Percentiles rank a stretch among this genome's conserved stretches.
Evolutionary conservation across 2,797 vertebrate genomes (phyloP).

Genomic region (Myoxocephalus aenaeus): DNA sequence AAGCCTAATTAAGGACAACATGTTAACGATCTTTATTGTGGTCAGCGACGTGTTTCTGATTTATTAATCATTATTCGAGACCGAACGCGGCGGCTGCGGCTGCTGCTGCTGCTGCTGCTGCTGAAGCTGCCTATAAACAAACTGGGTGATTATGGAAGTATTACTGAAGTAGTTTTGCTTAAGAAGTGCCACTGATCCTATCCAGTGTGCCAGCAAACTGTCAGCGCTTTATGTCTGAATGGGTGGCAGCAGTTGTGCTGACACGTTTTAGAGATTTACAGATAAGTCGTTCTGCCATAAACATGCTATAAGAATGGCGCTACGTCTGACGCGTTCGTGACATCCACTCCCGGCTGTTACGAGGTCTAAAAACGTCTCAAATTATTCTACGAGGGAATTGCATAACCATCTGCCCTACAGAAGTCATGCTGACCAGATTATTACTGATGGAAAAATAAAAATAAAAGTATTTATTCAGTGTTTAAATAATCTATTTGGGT

Average conservation of each 20-base stretch:
- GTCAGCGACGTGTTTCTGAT: neutral
- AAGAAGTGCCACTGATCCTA: conserved; percentile 23
- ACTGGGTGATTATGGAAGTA: conserved; percentile 5
- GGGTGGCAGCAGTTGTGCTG: conserved; percentile 26
- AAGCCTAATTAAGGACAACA: conserved; percentile 31
- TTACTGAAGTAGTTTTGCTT: conserved; percentile 12
- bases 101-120: neutral
- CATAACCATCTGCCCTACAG: conserved; percentile 60
- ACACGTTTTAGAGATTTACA: conserved; percentile 16
- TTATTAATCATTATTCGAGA: conserved; percentile 21
- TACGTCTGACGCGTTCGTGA: conserved; percentile 1
- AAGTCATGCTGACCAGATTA: conserved; percentile 59
- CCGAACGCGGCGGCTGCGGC: neutral
- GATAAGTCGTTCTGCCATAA: conserved; percentile 28
- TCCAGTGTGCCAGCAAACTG: conserved; percentile 11
- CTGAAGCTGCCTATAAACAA: conserved; percentile 27
- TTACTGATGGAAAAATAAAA: conserved; percentile 40
- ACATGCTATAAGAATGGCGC: conserved; percentile 9
- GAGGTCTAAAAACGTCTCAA: conserved; percentile 30
- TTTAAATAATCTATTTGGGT: conserved; percentile 33
- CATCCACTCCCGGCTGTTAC: conserved; percentile 5
- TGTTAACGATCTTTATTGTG: conserved; percentile 4
- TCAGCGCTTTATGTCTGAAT: conserved; percentile 22
- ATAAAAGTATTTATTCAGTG: conserved; percentile 27
- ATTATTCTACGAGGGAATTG: conserved; percentile 58